A percentile compares a stretch with the other conserved stretches of the same genome.
phyloP scores from a whole-genome alignment of 1,140 invertebrate genomes.

The Theocolax elegans region DNA sequence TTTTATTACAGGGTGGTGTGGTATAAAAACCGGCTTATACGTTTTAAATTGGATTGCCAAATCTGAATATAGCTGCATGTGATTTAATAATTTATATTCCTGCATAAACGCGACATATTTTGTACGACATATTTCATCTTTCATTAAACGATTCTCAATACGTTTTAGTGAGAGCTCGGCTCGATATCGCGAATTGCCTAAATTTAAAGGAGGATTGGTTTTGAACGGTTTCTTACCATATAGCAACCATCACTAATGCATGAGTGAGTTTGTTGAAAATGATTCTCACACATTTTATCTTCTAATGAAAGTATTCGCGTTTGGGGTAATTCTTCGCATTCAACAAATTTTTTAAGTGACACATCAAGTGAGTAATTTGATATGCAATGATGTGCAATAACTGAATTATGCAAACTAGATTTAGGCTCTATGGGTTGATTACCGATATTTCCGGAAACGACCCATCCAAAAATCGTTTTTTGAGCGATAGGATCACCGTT shows the following conservation, averaged over 20 bases:
- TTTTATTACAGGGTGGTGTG: neutral
- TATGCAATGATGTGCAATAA: neutral
- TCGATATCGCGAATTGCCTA: neutral
- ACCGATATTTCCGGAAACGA: neutral
- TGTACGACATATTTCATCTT: neutral
- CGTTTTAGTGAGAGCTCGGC: neutral
- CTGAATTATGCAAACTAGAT: neutral
- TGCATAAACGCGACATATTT: neutral
- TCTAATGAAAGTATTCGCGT: no score
- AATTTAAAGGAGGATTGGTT: neutral
- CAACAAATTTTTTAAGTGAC: conserved; percentile 16
- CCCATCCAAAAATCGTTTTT: neutral
- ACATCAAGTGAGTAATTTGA: neutral
- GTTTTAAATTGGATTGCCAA: no score
- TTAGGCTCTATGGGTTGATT: neutral
- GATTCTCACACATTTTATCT: neutral
- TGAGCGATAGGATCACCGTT: neutral
- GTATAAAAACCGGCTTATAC: neutral
- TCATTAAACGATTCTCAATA: neutral
- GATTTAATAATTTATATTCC: conserved; percentile 4
- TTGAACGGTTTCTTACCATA: conserved; percentile 4
- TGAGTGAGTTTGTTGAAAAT: conserved; percentile 18
- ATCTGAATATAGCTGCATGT: no score
- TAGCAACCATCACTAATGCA: neutral
- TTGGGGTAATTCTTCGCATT: neutral